phyloP scores from a whole-genome alignment of 2,113 vertebrate species.

The Gymnogyps californianus region DNA sequence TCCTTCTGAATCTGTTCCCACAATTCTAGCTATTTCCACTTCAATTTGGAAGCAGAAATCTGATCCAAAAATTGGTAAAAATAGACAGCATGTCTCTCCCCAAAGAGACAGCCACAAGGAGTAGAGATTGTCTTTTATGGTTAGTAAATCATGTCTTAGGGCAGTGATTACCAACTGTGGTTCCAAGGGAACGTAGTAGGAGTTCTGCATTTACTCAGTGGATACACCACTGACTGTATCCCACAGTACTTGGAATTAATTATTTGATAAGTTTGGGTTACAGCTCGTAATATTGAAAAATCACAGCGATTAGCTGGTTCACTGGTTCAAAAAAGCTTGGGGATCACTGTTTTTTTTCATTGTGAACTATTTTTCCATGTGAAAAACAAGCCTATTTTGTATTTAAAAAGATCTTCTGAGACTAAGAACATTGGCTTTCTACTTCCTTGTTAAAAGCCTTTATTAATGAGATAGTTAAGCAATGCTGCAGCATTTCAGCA shows the following conservation, averaged over 20 bases:
- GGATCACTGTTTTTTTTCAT: neutral
- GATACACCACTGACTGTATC: neutral
- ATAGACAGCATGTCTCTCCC: neutral
- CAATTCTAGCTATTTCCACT: neutral
- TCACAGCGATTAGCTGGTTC: neutral
- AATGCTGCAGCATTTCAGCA: neutral
- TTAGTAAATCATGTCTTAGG: neutral
- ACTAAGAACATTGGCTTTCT: neutral
- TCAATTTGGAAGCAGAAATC: neutral
- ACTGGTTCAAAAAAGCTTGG: neutral
- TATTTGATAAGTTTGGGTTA: neutral
- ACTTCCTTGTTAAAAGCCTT: neutral
- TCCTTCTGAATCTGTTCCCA: neutral
- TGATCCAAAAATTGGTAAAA: neutral
- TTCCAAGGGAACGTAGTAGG: neutral
- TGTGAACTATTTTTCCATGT: neutral
- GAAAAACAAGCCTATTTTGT: neutral
- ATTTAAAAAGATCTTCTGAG: neutral
- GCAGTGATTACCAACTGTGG: neutral
- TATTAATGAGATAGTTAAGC: neutral
- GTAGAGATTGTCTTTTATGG: neutral
- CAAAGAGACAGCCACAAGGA: neutral
- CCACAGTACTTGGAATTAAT: neutral
- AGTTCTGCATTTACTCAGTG: neutral
- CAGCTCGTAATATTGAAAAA: neutral